Conservation (phyloP, 2,113 vertebrate genomes). For the Rhinoptilus africanus region DNA sequence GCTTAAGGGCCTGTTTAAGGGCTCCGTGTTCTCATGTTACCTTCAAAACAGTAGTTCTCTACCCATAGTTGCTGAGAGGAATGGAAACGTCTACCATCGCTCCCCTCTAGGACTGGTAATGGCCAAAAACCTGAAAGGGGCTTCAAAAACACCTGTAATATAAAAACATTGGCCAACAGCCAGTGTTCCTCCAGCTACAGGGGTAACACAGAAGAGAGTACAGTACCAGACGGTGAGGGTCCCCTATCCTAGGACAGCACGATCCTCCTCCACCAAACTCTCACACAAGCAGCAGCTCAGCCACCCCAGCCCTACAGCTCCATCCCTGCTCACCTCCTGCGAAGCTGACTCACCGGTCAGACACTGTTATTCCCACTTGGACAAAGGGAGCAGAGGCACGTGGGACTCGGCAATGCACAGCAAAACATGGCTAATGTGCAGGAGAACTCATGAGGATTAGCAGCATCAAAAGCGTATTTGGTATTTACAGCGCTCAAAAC, state of each 20-base stretch:
- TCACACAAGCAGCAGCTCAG: neutral
- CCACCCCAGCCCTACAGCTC: neutral
- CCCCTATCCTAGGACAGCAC: rapidly evolving
- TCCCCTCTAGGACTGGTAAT: neutral
- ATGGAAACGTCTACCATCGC: neutral
- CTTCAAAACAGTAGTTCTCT: neutral
- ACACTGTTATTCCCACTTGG: neutral
- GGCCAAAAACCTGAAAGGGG: neutral
- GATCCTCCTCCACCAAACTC: neutral
- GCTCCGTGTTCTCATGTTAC: neutral
- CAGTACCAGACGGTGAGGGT: neutral
- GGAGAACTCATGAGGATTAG: rapidly evolving
- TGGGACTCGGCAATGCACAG: neutral
- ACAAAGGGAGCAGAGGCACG: neutral
- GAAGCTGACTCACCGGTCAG: neutral
- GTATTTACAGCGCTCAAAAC: neutral
- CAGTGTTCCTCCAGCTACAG: rapidly evolving
- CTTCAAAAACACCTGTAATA: neutral
- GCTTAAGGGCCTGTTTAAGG: neutral
- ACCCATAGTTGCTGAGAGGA: neutral
- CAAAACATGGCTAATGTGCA: rapidly evolving
- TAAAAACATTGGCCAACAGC: neutral
- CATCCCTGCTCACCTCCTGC: neutral
- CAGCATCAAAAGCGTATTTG: rapidly evolving
- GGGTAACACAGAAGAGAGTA: neutral